These are phyloP conservation scores for Tragelaphus buxtoni DNA, from an alignment of 2,113 vertebrate genomes.

Conservation along the genomic window DNA sequence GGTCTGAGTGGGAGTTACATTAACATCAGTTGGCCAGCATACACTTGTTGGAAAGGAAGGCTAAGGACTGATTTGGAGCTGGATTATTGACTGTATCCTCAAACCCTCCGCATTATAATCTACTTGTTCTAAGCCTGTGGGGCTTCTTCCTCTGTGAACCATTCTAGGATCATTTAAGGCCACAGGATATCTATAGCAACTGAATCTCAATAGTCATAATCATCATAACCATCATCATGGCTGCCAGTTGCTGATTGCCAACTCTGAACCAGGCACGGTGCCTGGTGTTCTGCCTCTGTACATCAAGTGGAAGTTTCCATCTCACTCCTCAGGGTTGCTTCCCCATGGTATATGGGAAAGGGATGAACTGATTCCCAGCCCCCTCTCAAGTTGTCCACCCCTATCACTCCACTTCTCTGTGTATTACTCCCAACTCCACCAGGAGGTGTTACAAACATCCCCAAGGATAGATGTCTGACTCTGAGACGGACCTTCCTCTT, in stretches of 20 bases:
- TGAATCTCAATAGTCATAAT: conserved; percentile 51
- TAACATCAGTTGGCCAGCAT: background rate
- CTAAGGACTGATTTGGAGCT: background rate
- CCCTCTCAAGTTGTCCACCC: background rate
- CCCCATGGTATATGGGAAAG: background rate
- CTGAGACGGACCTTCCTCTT: background rate
- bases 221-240: conserved; percentile 50
- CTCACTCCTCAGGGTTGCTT: background rate
- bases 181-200: conserved; percentile 29
- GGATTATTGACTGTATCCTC: background rate
- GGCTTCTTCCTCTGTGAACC: background rate
- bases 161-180: conserved; percentile 43
- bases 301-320: conserved; percentile 58
- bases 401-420: background rate
- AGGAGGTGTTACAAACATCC: background rate
- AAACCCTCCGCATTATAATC: background rate
- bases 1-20: background rate
- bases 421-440: background rate
- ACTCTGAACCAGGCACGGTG: conserved; percentile 45
- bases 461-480: background rate
- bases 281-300: conserved; percentile 46
- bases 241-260: conserved; percentile 53
- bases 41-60: background rate
- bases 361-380: background rate
- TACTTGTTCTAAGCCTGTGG: background rate